Conservation (phyloP, 2,888 invertebrate species). For the Scrobipalpa costella region DNA sequence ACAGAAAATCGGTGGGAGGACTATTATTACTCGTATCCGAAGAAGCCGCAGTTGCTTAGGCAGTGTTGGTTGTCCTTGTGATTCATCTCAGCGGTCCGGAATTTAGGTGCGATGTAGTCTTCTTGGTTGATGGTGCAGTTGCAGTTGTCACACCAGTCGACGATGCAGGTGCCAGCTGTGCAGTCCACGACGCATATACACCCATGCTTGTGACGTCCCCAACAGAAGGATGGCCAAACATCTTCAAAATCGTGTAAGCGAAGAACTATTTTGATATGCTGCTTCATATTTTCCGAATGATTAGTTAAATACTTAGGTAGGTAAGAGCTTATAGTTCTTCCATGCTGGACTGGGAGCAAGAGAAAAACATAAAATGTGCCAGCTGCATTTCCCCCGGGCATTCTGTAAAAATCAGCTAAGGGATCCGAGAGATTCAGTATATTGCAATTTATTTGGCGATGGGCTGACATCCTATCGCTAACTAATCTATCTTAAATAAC, state of each 20-base stretch:
- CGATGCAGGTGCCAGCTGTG: background rate
- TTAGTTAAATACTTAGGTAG: background rate
- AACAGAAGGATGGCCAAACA: background rate
- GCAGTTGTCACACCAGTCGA: background rate
- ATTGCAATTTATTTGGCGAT: too few relatives aligned
- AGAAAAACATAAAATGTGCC: too few relatives aligned
- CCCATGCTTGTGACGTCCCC: background rate
- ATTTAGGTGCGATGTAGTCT: background rate
- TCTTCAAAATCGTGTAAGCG: background rate
- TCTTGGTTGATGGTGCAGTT: background rate
- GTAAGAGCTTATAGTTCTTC: too few relatives aligned
- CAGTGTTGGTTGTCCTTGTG: background rate
- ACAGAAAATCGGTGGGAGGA: too few relatives aligned
- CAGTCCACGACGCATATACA: background rate
- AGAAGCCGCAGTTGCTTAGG: conserved; percentile 18
- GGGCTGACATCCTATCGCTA: too few relatives aligned
- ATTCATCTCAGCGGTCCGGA: background rate
- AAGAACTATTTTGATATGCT: background rate
- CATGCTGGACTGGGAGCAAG: too few relatives aligned
- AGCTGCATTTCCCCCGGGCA: too few relatives aligned
- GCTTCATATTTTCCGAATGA: background rate
- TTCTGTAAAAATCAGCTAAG: too few relatives aligned
- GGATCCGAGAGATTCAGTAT: too few relatives aligned
- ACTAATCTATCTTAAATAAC: too few relatives aligned
- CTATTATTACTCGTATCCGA: conserved; percentile 1